These are phyloP conservation scores for Gadus macrocephalus DNA, from an alignment of 2,113 vertebrate species.

Conservation along the genomic window DNA sequence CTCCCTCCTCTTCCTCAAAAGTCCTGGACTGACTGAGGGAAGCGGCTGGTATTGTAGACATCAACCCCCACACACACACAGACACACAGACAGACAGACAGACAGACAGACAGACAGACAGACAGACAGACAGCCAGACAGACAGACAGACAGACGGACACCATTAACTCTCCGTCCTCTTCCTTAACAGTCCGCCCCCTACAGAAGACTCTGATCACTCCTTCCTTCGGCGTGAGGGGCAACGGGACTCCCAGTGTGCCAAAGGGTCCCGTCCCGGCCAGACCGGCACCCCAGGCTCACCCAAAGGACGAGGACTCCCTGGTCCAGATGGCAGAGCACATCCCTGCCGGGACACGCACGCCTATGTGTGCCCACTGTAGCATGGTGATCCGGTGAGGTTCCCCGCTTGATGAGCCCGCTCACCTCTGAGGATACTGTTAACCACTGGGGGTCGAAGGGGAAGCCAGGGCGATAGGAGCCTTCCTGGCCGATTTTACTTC, in stretches of 20 bases:
- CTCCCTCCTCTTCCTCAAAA: background rate
- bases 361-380: conserved; percentile 92
- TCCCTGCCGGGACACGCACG: conserved; percentile 88
- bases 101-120: background rate
- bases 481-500: no score
- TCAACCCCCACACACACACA: no score
- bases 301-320: conserved; percentile 80
- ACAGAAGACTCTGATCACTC: conserved; percentile 57
- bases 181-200: conserved; percentile 19
- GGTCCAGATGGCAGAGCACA: conserved; percentile 92
- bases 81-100: background rate
- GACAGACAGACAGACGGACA: background rate
- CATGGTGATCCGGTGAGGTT: conserved; percentile 84
- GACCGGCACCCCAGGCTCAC: conserved; percentile 60
- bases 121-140: background rate
- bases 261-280: conserved; percentile 42
- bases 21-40: conserved; percentile 4
- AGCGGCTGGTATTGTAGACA: no score
- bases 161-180: background rate
- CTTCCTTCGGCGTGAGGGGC: conserved; percentile 74
- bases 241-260: conserved; percentile 58
- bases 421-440: no score
- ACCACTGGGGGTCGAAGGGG: no score
- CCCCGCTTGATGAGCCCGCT: no score
- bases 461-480: no score